Base-by-base conservation (phyloP, 2,113 vertebrate genomes). In the Cynoglossus semilaevis region DNA sequence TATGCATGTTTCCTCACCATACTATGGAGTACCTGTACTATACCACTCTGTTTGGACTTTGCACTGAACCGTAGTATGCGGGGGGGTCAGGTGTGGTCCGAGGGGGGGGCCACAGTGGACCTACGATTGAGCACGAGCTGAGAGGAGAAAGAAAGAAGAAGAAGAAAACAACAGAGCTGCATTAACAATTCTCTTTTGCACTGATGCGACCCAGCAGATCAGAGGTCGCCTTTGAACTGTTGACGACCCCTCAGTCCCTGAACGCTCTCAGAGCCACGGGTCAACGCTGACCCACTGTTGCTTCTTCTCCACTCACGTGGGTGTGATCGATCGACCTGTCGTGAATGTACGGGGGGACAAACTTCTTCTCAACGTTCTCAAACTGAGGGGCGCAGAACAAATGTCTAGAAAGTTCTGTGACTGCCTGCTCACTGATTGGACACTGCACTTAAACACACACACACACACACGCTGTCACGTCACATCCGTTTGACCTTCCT, bases 1-100 rank as follows among this genome's bases (percentile, higher is more conserved):
- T 87, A 87, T 89, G 89, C 87, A 90, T 89, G 88, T 81, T 86
- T 70, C 80, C 78, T 83, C 85, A 81, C 72, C 88, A 83, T 79
- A 79, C 79, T 84, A 85, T 82, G 75, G 83, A 70, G 85, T 84
- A 87, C 83, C 82, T 86, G 86, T 79, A 77, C 84, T 84, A 87
- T 83, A 88, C 80, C 79, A 79, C 80, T 83, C 85, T 82, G 88
- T 88, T 87, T 79, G 86, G 85, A 86, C 82, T 87, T 88, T 90
- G 88, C 91, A 92, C 90, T 89, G 87, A 90, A 87, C 83, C 74
- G 67, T 82, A 81, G 76, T 79, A 68, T 70, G n/a, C n/a, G n/a
- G n/a, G n/a, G n/a, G n/a, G n/a, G n/a, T n/a, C n/a, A n/a, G n/a
- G n/a, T n/a, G 22, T 29, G 22, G 22, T 4, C 70, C 81, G 73